Evolutionary conservation across 2,888 invertebrate species (phyloP).

Genomic region (Epiperipatus broadwayi): DNA sequence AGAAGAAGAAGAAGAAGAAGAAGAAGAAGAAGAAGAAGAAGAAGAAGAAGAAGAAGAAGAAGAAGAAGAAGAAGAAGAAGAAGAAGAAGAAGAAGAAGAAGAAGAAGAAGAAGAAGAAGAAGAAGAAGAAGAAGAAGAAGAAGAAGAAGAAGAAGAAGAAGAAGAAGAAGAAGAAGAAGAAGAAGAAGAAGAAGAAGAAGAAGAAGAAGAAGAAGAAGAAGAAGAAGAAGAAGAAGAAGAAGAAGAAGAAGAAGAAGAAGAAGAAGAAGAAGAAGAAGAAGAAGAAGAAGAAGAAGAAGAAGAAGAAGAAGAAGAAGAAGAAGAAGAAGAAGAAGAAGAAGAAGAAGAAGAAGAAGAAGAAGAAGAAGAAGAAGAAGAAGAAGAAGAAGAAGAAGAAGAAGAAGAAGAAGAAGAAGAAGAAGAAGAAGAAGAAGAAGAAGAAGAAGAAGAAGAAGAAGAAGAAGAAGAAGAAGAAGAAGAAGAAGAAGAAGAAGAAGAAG

Average conservation of each 20-base stretch:
- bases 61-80: conserved; percentile 1
- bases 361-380: conserved; percentile 10
- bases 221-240: background rate
- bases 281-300: conserved; percentile 1
- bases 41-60: conserved; percentile 1
- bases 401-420: conserved; percentile 10
- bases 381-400: conserved; percentile 10
- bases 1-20: conserved; percentile 1
- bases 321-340: conserved; percentile 8
- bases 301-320: background rate
- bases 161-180: conserved; percentile 1
- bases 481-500: conserved; percentile 3
- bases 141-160: background rate
- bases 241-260: conserved; percentile 5
- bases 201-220: conserved; percentile 1
- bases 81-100: conserved; percentile 4
- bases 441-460: conserved; percentile 3
- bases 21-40: conserved; percentile 1
- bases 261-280: conserved; percentile 4
- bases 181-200: background rate
- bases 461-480: conserved; percentile 3
- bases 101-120: conserved; percentile 1
- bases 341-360: conserved; percentile 10
- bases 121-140: background rate
- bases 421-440: conserved; percentile 10